phyloP scores from a whole-genome alignment of 2,113 vertebrate genomes.

The Hystrix brachyura region DNA sequence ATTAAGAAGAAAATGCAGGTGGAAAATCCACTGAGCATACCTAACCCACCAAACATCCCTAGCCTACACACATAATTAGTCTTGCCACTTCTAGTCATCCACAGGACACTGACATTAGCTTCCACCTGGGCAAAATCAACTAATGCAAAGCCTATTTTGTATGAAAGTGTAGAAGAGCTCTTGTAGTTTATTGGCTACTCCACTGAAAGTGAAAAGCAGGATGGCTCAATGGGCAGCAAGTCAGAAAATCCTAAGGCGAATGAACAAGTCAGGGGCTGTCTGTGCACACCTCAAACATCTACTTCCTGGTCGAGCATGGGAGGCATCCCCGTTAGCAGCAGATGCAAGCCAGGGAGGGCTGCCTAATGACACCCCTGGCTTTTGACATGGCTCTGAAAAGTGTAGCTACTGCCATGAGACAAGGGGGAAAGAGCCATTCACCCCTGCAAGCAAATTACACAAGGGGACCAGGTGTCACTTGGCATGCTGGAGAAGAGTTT shows the following conservation, averaged over 20 bases:
- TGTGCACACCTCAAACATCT: rapidly evolving
- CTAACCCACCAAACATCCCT: rapidly evolving
- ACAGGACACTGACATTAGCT: background rate
- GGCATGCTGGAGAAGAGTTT: rapidly evolving
- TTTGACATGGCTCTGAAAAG: background rate
- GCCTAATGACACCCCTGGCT: rapidly evolving
- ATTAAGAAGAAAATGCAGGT: background rate
- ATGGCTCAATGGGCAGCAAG: too few relatives aligned
- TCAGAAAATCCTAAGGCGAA: background rate
- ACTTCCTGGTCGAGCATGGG: rapidly evolving
- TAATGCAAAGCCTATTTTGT: background rate
- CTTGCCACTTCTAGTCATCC: rapidly evolving
- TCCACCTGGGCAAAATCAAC: background rate
- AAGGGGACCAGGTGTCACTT: too few relatives aligned
- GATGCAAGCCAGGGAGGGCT: background rate
- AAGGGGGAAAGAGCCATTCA: too few relatives aligned
- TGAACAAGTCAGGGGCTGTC: too few relatives aligned
- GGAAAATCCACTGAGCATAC: background rate
- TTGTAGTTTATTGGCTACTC: too few relatives aligned
- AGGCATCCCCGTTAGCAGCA: rapidly evolving
- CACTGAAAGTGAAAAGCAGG: too few relatives aligned
- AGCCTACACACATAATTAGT: background rate
- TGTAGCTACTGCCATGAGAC: background rate
- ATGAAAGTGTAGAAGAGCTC: background rate
- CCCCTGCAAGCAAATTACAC: background rate